Conservation (phyloP, 92 coral and sea anemone species). For the Porites evermanni region DNA sequence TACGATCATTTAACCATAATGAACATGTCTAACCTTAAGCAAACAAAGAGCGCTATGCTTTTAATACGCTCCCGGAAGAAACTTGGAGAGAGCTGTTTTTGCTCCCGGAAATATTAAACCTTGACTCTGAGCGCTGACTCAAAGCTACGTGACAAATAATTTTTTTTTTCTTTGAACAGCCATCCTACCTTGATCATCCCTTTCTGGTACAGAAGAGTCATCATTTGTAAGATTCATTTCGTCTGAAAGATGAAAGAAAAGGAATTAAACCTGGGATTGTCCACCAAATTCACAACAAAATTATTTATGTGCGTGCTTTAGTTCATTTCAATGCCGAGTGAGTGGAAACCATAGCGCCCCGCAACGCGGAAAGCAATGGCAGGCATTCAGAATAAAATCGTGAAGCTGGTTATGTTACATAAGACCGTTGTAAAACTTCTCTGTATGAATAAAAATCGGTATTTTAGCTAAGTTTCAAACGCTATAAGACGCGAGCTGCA, state of each 20-base stretch:
- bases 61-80: constrained; percentile 56
- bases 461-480: constrained; percentile 6
- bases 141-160: constrained; percentile 46
- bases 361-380: constrained; percentile 49
- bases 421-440: constrained; percentile 6
- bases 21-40: constrained; percentile 28
- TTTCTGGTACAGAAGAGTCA: not conserved
- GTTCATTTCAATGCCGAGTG: constrained; percentile 39
- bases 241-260: constrained; percentile 9
- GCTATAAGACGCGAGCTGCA: not conserved
- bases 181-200: constrained; percentile 24
- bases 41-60: constrained; percentile 37
- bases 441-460: constrained; percentile 1
- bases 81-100: constrained; percentile 56
- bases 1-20: constrained; percentile 42
- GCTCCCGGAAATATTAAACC: constrained; percentile 60
- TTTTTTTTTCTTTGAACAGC: constrained; percentile 4
- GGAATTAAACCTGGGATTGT: not conserved
- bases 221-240: constrained; percentile 1
- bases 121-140: constrained; percentile 11
- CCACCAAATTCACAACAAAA: not conserved
- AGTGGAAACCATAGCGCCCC: constrained; percentile 56
- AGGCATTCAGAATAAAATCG: constrained; percentile 34
- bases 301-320: constrained; percentile 25
- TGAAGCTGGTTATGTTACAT: constrained; percentile 2